Base-by-base conservation (phyloP, 2,888 invertebrate species). In the Athripsodes cinereus region DNA sequence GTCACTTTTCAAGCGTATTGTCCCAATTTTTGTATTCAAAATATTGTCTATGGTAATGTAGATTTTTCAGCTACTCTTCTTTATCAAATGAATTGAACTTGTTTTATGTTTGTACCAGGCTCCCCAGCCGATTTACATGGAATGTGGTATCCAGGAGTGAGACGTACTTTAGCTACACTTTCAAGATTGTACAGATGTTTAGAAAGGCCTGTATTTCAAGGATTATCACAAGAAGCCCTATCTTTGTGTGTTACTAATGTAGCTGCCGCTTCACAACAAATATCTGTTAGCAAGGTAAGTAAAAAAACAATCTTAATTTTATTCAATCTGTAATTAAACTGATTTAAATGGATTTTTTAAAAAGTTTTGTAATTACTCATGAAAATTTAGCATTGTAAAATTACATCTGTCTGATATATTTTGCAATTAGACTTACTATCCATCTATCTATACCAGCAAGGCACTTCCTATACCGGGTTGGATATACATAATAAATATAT, bases 141-240 rank as follows among this genome's bases (percentile, higher is more conserved):
- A 22, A 96, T 99, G 96, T 99, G 99, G 99, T 99, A 98, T 74
- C 99, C 99, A 0, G 96, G 95, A 0, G 96, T 99, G 0, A 81
- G 98, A 18, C 80, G 99, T 48, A 96, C 98, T 0, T 74, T 99
- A 18, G 93, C 97, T 19, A 97, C 96, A 62, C 78, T 99, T 2
- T 97, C 98, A 0, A 87, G 98, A 61, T 81, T 96, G 0, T 91
- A 89, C 71, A 83, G 96, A 53, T 98, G 97, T 70, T 83, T 99
- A 10, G 98, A 98, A 75, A 86, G 89, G 64, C 88, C 91, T 53
- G 96, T 96, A 21, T 99, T 99, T 74, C 97, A 98, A 78, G 95
- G 96, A 0, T 74, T 99, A 35, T 96, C 97, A 0, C 96, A 97
- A 72, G 98, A 99, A 75, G 95, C 97, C 0, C 83, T 99, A 22